These are phyloP conservation scores for Dinomys branickii DNA, from an alignment of 2,113 vertebrate species.

Conservation along the genomic window DNA sequence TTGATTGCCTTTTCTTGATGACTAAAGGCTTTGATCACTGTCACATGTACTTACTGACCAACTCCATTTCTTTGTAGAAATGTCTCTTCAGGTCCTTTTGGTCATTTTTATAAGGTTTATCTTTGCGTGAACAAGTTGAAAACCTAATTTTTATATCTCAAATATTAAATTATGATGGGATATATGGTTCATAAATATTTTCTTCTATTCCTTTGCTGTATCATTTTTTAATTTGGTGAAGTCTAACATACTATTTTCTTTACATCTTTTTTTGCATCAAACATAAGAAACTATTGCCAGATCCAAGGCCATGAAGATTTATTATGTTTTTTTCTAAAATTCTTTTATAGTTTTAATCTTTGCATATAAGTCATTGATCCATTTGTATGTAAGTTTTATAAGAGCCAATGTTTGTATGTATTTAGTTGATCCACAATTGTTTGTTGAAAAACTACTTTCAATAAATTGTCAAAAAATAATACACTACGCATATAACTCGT, in stretches of 20 bases:
- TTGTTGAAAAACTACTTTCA: neutral
- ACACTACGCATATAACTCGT: neutral
- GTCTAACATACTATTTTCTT: neutral
- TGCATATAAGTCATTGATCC: neutral
- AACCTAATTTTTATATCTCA: neutral
- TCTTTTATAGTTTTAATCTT: neutral
- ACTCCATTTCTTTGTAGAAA: neutral
- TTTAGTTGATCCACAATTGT: neutral
- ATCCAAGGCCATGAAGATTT: neutral
- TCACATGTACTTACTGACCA: neutral
- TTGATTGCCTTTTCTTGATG: neutral
- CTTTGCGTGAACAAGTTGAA: neutral
- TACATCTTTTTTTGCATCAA: neutral
- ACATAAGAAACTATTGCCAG: neutral
- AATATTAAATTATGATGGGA: neutral
- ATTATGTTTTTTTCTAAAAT: neutral
- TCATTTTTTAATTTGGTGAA: neutral
- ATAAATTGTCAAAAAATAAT: conserved; percentile 5
- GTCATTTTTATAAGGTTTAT: neutral
- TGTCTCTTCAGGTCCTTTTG: neutral
- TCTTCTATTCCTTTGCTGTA: neutral
- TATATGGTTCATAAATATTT: neutral
- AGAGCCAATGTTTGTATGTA: neutral
- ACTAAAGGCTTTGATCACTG: neutral
- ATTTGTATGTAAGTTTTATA: neutral